Evolutionary conservation across 2,888 invertebrate species (phyloP), one percentile per base, ranked within the genome.

Genomic region (Pyralis farinalis): DNA sequence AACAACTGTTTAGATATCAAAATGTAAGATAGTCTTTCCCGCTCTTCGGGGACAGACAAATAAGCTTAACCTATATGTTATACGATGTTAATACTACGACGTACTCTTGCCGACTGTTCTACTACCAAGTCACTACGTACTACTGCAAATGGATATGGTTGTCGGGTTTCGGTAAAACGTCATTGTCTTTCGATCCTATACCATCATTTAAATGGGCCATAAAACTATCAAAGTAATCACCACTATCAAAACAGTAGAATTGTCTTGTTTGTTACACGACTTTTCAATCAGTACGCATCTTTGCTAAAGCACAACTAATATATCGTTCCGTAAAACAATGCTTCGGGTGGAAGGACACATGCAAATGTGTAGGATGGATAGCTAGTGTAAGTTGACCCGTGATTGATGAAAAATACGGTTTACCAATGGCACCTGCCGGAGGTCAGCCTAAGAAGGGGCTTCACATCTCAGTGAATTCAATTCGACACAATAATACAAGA

Each of bases 401-500:
- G 36, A 20, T 21, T 34, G 43, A 40, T 41, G 45, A 53, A 51
- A 48, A 44, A 43, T 27, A 46, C 40, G 51, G 27, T 25, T n/a
- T 7, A 5, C 29, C 9, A 5, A 28, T 16, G 37, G 36, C 28
- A 34, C 3, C 12, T 25, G 27, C 29, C 29, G 43, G 44, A 42
- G 59, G 38, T 52, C 62, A 58, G 50, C 39, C 33, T 34, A 38
- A 34, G 21, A 37, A 39, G 40, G 38, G 49, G 55, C 57, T 68
- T 71, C 58, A 70, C 74, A 71, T 72, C 64, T 74, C 66, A 73
- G 69, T 63, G 70, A 71, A 66, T 72, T 71, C 73, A 72, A 79
- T 80, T 84, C 77, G 81, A 79, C 72, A 72, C 68, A 67, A 70
- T 75, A 74, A 77, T 74, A 57, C 64, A 65, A 71, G 77, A 75